These are phyloP conservation scores for Carcina quercana DNA, from an alignment of 2,888 invertebrate species.

Conservation along the genomic window DNA sequence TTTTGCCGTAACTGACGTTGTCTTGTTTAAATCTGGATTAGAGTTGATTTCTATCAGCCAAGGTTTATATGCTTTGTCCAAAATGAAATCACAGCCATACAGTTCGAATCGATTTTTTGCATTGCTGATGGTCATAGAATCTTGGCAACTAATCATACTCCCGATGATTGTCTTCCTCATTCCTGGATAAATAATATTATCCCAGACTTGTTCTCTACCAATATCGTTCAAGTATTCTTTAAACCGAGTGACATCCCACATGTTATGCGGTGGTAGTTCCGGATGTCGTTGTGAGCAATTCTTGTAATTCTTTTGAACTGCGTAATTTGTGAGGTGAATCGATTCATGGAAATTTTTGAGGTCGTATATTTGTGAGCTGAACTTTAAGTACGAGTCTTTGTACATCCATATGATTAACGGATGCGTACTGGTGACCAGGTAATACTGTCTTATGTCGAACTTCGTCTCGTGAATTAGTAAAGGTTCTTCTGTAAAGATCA, in stretches of 20 bases:
- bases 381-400: constrained; percentile 87
- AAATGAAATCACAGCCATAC: constrained; percentile 94
- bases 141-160: constrained; percentile 86
- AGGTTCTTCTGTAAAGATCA: constrained; percentile 79
- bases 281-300: constrained; percentile 67
- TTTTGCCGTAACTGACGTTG: constrained; percentile 87
- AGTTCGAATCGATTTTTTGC: constrained; percentile 90
- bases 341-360: constrained; percentile 87
- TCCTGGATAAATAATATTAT: constrained; percentile 84
- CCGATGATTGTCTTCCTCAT: constrained; percentile 89
- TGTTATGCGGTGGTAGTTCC: constrained; percentile 83
- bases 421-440: constrained; percentile 84
- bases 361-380: constrained; percentile 88
- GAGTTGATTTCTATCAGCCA: constrained; percentile 96
- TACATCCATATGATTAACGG: constrained; percentile 92
- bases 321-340: constrained; percentile 91
- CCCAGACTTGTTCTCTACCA: constrained; percentile 78
- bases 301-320: constrained; percentile 86
- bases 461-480: constrained; percentile 88
- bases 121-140: constrained; percentile 77
- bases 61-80: constrained; percentile 88
- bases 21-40: constrained; percentile 86
- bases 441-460: constrained; percentile 94
- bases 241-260: constrained; percentile 88
- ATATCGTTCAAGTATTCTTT: constrained; percentile 74